Evolutionary conservation across 2,888 invertebrate species (phyloP), one percentile per base, ranked within the genome.

Genomic region (Hylaea fasciaria): DNA sequence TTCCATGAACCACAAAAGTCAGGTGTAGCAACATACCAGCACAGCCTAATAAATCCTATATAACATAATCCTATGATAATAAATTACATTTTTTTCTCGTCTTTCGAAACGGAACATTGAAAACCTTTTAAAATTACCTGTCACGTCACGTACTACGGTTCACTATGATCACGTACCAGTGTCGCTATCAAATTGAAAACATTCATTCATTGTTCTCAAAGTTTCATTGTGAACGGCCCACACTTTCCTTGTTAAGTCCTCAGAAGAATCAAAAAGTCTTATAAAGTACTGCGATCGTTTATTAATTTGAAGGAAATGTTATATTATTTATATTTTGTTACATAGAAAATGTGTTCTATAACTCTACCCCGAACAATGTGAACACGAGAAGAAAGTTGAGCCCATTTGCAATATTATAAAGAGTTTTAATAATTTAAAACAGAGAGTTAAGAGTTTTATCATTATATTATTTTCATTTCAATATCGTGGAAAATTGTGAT

Each of bases 31-130:
- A 22, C 22, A 22, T 22, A 5, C 22, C n/a, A n/a, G n/a, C n/a
- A n/a, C n/a, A n/a, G n/a, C n/a, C n/a, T n/a, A n/a, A n/a, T n/a
- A n/a, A n/a, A n/a, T n/a, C n/a, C 28, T 28, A 7, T 7, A 28
- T 7, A 5, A 28, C 28, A 28, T 28, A 28, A 7, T 28, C 3
- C 28, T 28, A 28, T 3, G n/a, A n/a, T n/a, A n/a, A n/a, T 22
- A 22, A 2, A 22, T 22, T 32, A 32, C 32, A 32, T 32, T 11
- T 17, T 43, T 13, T 3, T 1, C 28, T 41, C 8, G 2, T 28
- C 13, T 17, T 43, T 43, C 17, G 32, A 32, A 43, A 47, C 47
- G 11, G 37, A 48, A 9, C n/a, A 49, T 39, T 11, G 32, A 48
- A 44, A n/a, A n/a, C 22, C 44, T 22, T 44, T 44, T 22, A 28